phyloP scores from a whole-genome alignment of 2,797 vertebrate species.

The Falco cherrug region DNA sequence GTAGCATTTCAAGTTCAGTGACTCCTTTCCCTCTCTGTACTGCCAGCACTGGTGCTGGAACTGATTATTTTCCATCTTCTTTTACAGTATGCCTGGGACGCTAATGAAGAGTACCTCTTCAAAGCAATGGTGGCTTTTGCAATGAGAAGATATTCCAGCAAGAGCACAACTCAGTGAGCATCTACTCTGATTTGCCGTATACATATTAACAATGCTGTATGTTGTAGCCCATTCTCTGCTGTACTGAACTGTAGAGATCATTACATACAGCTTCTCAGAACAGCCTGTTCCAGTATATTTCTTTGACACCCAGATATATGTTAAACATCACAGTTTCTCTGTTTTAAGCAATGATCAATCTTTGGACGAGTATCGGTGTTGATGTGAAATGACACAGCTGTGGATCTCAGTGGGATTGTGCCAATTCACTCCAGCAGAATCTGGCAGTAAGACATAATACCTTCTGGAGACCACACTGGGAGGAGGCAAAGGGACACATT shows the following conservation, averaged over 20 bases:
- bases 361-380: background rate
- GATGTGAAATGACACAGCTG: background rate
- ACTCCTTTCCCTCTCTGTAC: background rate
- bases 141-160: slow-evolving; percentile 80
- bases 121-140: slow-evolving; percentile 89
- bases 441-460: background rate
- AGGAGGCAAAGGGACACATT: background rate
- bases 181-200: background rate
- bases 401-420: background rate
- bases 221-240: background rate
- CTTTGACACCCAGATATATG: background rate
- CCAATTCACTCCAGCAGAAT: background rate
- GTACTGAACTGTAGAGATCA: background rate
- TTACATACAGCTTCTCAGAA: background rate
- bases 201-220: background rate
- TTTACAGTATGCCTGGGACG: slow-evolving; percentile 90
- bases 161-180: slow-evolving; percentile 84
- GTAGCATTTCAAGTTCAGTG: background rate
- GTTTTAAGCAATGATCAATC: background rate
- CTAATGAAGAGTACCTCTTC: slow-evolving; percentile 90
- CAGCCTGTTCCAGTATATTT: background rate
- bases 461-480: background rate
- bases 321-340: background rate
- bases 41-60: background rate
- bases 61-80: slow-evolving; percentile 31